Conservation (phyloP, 2,113 vertebrate genomes). For the Myotis yumanensis region DNA sequence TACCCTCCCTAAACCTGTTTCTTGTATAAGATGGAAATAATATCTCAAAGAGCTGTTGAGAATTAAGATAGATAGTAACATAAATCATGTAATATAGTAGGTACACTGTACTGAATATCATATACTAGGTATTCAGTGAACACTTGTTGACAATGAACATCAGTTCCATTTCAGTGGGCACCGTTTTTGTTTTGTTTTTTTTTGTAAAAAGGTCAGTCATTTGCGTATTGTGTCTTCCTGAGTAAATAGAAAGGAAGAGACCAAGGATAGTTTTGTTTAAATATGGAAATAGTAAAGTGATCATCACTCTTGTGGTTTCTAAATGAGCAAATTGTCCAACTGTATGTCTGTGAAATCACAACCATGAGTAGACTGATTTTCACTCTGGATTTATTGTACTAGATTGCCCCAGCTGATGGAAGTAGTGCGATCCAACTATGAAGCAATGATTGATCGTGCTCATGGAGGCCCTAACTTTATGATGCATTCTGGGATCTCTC, state of each 20-base stretch:
- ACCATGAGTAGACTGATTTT: constrained; percentile 74
- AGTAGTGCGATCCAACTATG: constrained; percentile 98
- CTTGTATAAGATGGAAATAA: constrained; percentile 13
- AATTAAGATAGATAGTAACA: background rate
- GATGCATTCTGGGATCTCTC: constrained; percentile 99
- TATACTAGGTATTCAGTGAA: background rate
- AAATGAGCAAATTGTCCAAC: constrained; percentile 35
- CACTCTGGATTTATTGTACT: constrained; percentile 70
- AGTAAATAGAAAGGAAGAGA: background rate
- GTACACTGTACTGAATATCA: background rate
- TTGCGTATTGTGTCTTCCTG: background rate
- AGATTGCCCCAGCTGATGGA: constrained; percentile 99
- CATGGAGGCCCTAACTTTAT: constrained; percentile 99
- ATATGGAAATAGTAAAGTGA: constrained; percentile 15
- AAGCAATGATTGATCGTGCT: constrained; percentile 99
- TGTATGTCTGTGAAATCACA: constrained; percentile 73
- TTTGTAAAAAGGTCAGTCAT: background rate
- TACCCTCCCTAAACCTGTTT: background rate
- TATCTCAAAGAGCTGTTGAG: background rate
- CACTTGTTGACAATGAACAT: constrained; percentile 4
- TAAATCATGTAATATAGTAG: background rate
- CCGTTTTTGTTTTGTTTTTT: too few species aligned
- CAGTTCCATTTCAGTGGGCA: background rate
- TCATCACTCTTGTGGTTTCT: constrained; percentile 31
- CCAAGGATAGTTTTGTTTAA: background rate